Percentiles rank a stretch among this genome's conserved stretches.
Conservation (phyloP, 2,113 vertebrate species). For the Pipra filicauda region DNA sequence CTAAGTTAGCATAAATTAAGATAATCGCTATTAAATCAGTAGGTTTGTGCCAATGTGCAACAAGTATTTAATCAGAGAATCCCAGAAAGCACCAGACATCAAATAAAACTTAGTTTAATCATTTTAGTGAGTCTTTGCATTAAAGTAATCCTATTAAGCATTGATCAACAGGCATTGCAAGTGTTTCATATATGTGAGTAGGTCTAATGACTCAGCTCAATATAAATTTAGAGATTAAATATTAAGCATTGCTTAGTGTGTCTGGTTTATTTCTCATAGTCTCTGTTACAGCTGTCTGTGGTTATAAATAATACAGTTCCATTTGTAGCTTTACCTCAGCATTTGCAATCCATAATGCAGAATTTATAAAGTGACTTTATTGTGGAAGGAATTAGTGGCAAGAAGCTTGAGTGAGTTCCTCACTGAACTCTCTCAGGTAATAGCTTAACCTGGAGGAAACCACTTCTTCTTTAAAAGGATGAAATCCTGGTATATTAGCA, state of each 20-base stretch:
- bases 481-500: neutral
- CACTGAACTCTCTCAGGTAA: neutral
- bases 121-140: neutral
- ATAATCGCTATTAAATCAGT: neutral
- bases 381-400: neutral
- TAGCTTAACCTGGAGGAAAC: neutral
- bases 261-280: neutral
- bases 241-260: neutral
- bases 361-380: neutral
- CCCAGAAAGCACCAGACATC: neutral
- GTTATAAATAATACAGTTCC: neutral
- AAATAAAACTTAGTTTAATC: slow-evolving; percentile 1
- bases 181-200: neutral
- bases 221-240: neutral
- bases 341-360: neutral
- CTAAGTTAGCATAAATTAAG: neutral
- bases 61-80: neutral
- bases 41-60: neutral
- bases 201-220: neutral
- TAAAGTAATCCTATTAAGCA: neutral
- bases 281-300: neutral
- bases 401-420: neutral
- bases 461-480: slow-evolving; percentile 14
- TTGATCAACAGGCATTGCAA: neutral
- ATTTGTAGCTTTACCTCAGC: neutral